Percentiles rank a stretch among this genome's conserved stretches.
These are phyloP conservation scores for Eupeodes luniger DNA, from an alignment of 2,888 invertebrate species.

Conservation along the genomic window DNA sequence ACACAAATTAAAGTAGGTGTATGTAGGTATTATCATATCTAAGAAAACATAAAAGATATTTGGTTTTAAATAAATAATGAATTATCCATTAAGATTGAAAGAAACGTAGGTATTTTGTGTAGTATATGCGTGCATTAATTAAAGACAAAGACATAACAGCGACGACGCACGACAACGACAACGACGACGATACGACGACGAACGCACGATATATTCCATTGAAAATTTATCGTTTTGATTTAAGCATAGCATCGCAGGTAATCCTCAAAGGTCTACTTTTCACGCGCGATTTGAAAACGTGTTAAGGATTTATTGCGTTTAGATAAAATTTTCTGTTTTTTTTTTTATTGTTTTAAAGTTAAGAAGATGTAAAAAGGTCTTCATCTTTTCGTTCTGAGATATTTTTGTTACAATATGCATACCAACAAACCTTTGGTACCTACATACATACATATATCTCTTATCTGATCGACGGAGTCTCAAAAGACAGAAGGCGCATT, in stretches of 20 bases:
- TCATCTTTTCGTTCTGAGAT: background rate
- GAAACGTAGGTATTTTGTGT: background rate
- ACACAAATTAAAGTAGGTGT: background rate
- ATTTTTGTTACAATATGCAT: background rate
- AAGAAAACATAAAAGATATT: conserved; percentile 11
- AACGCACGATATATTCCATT: background rate
- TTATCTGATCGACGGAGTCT: too few relatives aligned
- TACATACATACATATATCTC: too few relatives aligned
- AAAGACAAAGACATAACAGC: background rate
- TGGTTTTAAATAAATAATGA: conserved; percentile 26
- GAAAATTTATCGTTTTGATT: conserved; percentile 13
- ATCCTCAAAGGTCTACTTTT: conserved; percentile 19
- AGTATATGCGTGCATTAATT: conserved; percentile 10
- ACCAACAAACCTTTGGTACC: too few relatives aligned
- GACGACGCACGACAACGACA: background rate
- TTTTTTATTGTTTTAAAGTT: background rate
- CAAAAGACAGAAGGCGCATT: background rate
- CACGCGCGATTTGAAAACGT: conserved; percentile 24
- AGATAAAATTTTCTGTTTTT: background rate
- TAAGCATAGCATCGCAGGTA: background rate
- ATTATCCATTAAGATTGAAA: conserved; percentile 32
- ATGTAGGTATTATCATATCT: background rate
- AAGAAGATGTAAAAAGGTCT: background rate
- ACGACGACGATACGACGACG: background rate
- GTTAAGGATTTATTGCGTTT: conserved; percentile 31